phyloP scores from a whole-genome alignment of 35 echinoderm and acorn worm species.

The Antedon bifida region DNA sequence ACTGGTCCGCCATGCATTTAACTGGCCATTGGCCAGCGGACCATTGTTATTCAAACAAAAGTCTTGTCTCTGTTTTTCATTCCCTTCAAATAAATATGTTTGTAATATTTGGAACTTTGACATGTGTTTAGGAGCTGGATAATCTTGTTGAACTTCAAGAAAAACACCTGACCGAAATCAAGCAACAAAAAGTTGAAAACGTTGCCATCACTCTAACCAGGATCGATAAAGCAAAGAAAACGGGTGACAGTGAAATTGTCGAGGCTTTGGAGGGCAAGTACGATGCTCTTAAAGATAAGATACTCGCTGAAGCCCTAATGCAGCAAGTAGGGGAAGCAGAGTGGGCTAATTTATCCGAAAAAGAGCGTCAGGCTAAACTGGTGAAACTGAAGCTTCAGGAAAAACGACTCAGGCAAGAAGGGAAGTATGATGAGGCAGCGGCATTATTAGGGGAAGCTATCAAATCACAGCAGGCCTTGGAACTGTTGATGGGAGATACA shows the following conservation, averaged over 20 bases:
- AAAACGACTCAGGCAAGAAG: constrained; percentile 53
- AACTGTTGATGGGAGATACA: constrained; percentile 62
- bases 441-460: constrained; percentile 57
- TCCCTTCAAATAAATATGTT: too few species aligned
- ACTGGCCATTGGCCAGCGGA: too few species aligned
- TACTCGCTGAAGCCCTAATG: constrained; percentile 90
- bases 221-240: constrained; percentile 42
- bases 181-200: constrained; percentile 52
- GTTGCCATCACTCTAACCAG: constrained; percentile 52
- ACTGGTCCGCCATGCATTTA: too few species aligned
- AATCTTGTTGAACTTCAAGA: constrained; percentile 64
- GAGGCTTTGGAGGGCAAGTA: constrained; percentile 85
- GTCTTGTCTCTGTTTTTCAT: too few species aligned
- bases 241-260: constrained; percentile 66
- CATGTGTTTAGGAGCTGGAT: constrained; percentile 51
- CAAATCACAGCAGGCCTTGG: constrained; percentile 67
- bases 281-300: constrained; percentile 85
- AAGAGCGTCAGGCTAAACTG: constrained; percentile 54
- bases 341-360: constrained; percentile 73
- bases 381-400: constrained; percentile 76
- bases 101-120: too few species aligned
- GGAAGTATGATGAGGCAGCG: constrained; percentile 72
- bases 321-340: constrained; percentile 92
- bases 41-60: too few species aligned
- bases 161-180: constrained; percentile 52